Evolutionary conservation across 2,888 invertebrate genomes (phyloP), one percentile per base, ranked within the genome.

Genomic region (Hemithea aestivaria): DNA sequence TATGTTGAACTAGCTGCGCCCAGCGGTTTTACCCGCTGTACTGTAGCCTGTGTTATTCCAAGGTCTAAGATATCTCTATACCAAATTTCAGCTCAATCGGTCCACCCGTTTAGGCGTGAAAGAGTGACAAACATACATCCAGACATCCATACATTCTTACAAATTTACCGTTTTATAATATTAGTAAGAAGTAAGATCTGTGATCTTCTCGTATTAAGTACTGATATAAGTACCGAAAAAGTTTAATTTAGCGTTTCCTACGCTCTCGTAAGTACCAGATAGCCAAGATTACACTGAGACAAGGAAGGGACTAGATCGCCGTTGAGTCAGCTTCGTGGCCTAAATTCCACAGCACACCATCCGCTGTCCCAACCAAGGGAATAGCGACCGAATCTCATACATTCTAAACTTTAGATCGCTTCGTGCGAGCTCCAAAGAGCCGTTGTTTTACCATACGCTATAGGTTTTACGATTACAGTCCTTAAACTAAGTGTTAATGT

Each of bases 321-420:
- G 80, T 80, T 84, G 85, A 87, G 73, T 85, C 84, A 85, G 78
- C 80, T 70, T 62, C 63, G 68, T 28, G 84, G 84, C 81, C 85
- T 81, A 85, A 84, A 87, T 87, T 78, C 84, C 83, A 67, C 49
- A 64, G 69, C 58, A 74, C 73, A 77, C 77, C 84, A 85, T 85
- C 82, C 64, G 57, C 67, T 52, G 49, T 37, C 48, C 21, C 20
- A 7, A 29, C 51, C 66, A 74, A 53, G 50, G 55, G 40, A 82
- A 72, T 66, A 59, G 40, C 55, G 51, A 66, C 73, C 62, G 38
- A 64, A 64, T 28, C 21, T n/a, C 32, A 27, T 42, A 33, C 10
- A 23, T 1, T 8, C 32, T 62, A 73, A 49, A 58, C 48, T 35
- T 51, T 37, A 67, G 25, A 66, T 73, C 33, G 48, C 29, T 49